These are phyloP conservation scores for Drosophila miranda DNA, from an alignment of 1,140 invertebrate species.

Conservation along the genomic window DNA sequence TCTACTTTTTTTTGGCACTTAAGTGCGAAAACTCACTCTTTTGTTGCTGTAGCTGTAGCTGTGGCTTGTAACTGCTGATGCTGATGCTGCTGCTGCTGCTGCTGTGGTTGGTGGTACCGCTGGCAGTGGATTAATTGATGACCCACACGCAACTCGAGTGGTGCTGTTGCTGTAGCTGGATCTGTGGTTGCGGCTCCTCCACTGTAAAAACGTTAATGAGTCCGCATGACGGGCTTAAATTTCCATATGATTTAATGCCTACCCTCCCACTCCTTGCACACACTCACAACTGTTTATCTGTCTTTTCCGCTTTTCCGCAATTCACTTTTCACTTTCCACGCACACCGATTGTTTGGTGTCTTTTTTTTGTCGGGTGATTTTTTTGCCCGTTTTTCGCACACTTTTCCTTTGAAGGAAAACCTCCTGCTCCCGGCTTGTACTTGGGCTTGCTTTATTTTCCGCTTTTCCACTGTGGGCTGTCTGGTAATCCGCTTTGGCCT, in stretches of 20 bases:
- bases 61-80: conserved; percentile 11
- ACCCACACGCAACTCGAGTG: conserved; percentile 50
- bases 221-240: conserved; percentile 57
- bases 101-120: conserved; percentile 24
- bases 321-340: conserved; percentile 53
- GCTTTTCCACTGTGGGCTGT: conserved; percentile 41
- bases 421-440: conserved; percentile 6
- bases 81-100: conserved; percentile 4
- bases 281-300: conserved; percentile 31
- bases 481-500: conserved; percentile 73
- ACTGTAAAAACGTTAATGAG: conserved; percentile 53
- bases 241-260: conserved; percentile 64
- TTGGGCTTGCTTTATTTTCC: conserved; percentile 23
- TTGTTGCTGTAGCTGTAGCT: no score
- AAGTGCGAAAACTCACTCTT: conserved; percentile 55
- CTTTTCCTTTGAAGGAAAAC: conserved; percentile 30
- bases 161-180: background rate
- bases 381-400: conserved; percentile 42
- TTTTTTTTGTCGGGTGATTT: background rate
- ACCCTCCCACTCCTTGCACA: background rate
- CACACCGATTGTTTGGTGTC: conserved; percentile 22
- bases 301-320: conserved; percentile 47
- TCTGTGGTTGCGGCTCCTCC: conserved; percentile 1
- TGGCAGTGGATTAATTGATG: conserved; percentile 68
- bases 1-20: conserved; percentile 39